These are phyloP conservation scores for Monochamus saltuarius DNA, from an alignment of 1,140 invertebrate genomes.

Conservation along the genomic window DNA sequence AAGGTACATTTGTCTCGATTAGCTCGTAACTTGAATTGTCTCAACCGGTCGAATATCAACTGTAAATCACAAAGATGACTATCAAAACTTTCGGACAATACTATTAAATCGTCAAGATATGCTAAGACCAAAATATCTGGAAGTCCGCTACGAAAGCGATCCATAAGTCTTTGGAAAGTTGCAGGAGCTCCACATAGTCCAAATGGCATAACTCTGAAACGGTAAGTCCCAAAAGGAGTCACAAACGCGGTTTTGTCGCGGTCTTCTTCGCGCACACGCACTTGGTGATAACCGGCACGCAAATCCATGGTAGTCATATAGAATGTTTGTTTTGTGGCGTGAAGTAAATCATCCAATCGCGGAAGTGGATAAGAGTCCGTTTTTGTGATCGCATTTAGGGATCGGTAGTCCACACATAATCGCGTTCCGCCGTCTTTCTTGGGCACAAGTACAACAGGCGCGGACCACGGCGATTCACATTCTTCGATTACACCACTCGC, in stretches of 20 bases:
- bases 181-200: conserved; percentile 43
- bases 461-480: conserved; percentile 51
- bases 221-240: neutral
- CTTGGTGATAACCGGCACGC: conserved; percentile 47
- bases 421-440: conserved; percentile 52
- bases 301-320: conserved; percentile 42
- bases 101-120: no score
- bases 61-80: no score
- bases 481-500: no score
- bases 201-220: conserved; percentile 41
- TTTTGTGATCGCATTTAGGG: conserved; percentile 46
- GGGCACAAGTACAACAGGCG: conserved; percentile 53
- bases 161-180: conserved; percentile 47
- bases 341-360: conserved; percentile 45
- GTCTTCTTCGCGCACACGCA: conserved; percentile 30
- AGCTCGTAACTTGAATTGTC: neutral
- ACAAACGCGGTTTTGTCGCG: conserved; percentile 39
- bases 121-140: no score
- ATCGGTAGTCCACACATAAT: conserved; percentile 55
- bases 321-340: conserved; percentile 42
- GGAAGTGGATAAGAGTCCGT: conserved; percentile 55
- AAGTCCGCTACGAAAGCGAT: no score
- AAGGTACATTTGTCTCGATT: conserved; percentile 13
- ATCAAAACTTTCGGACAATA: no score
- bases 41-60: no score